Conservation (phyloP, 2,888 invertebrate genomes). For the Dendrolimus houi region DNA sequence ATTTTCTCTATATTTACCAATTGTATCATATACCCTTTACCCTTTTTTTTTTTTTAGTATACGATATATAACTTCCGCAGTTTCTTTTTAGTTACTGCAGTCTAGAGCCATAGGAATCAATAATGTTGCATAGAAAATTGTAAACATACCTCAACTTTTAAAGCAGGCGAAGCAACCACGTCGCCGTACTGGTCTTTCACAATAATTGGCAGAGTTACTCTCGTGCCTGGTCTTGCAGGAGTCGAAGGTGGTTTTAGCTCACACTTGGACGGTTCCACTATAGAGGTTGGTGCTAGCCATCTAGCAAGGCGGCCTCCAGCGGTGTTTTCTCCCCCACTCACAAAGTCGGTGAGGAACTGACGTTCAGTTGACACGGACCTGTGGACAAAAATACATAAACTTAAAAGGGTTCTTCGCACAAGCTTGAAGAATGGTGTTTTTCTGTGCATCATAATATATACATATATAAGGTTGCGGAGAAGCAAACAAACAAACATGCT, state of each 20-base stretch:
- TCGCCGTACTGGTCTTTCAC: constrained; percentile 96
- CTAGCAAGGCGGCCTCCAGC: constrained; percentile 95
- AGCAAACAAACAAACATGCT: too few species aligned
- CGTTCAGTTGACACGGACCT: constrained; percentile 93
- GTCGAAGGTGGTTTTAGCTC: constrained; percentile 85
- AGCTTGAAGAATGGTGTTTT: too few species aligned
- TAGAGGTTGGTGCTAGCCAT: constrained; percentile 96
- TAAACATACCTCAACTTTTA: constrained; percentile 81
- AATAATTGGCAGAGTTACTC: constrained; percentile 79
- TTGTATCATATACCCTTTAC: too few species aligned
- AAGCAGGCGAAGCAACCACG: constrained; percentile 87
- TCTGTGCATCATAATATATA: too few species aligned
- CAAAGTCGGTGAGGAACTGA: constrained; percentile 94
- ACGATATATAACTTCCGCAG: too few species aligned
- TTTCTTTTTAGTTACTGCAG: too few species aligned
- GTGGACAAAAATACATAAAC: constrained; percentile 28
- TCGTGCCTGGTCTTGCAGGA: constrained; percentile 79
- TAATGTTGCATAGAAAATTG: not conserved
- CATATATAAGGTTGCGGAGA: too few species aligned
- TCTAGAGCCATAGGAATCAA: too few species aligned
- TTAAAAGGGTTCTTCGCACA: too few species aligned
- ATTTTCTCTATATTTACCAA: too few species aligned
- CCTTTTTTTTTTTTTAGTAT: too few species aligned
- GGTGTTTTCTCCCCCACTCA: constrained; percentile 87
- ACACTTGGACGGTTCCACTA: constrained; percentile 91